Conservation (phyloP, 2,797 vertebrate species). For the Neosilurus mollespiculum region DNA sequence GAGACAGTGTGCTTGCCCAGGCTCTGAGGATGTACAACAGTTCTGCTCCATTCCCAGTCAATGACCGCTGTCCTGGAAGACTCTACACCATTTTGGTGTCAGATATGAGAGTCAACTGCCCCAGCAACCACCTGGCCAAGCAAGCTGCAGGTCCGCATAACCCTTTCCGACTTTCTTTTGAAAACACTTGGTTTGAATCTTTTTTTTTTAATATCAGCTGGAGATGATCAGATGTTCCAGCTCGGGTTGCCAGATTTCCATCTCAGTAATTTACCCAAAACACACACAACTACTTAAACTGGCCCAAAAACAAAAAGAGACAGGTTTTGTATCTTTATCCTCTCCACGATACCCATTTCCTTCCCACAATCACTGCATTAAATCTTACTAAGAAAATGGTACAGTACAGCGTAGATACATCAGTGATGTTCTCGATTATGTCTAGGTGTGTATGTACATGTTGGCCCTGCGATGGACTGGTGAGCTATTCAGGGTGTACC, state of each 20-base stretch:
- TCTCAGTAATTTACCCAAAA: not conserved
- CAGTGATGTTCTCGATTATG: too few relatives aligned
- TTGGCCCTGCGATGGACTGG: too few relatives aligned
- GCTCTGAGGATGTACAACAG: slow-evolving; percentile 67
- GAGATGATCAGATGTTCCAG: not conserved
- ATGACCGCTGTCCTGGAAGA: slow-evolving; percentile 71
- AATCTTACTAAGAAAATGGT: not conserved
- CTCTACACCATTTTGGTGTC: slow-evolving; percentile 77
- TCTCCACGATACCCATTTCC: not conserved
- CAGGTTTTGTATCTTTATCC: too few relatives aligned
- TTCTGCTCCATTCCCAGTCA: slow-evolving; percentile 63
- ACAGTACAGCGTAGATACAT: not conserved
- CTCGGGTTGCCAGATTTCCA: not conserved
- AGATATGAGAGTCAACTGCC: slow-evolving; percentile 75
- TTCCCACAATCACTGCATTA: not conserved
- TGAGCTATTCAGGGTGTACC: too few relatives aligned
- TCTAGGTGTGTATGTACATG: too few relatives aligned
- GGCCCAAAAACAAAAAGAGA: not conserved
- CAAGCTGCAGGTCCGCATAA: slow-evolving; percentile 69
- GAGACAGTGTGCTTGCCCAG: slow-evolving; percentile 52
- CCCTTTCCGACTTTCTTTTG: not conserved
- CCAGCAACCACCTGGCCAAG: slow-evolving; percentile 69
- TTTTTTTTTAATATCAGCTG: not conserved
- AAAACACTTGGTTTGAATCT: not conserved
- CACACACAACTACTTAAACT: not conserved